Base-by-base conservation (phyloP, 2,113 vertebrate genomes). In the Pygoscelis adeliae region DNA sequence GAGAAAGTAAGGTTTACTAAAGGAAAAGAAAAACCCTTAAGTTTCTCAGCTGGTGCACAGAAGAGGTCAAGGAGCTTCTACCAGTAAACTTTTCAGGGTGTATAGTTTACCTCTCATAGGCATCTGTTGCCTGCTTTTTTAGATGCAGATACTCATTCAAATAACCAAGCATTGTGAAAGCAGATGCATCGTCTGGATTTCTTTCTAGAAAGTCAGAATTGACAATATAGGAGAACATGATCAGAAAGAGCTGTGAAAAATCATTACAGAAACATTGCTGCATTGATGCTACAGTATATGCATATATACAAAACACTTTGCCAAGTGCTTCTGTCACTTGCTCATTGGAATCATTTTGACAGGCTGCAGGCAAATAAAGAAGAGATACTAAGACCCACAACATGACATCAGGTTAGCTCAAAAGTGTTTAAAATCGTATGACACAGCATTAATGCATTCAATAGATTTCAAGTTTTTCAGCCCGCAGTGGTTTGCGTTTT, bases 101-200 rank as follows among this genome's bases (percentile, higher is more conserved):
- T 18, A 29, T 8, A 52, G 20, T 46, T 97, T 96, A 99, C 99
- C 99, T 99, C 83, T 98, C 98, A 94, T 99, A 99, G 6, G 99
- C 98, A 46, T 98, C 97, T n/a, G 98, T 59, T 22, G 99, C 99
- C 97, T 99, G 99, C 46, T 96, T 98, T 94, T 98, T 99, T 34
- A 99, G 97, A 42, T 99, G 97, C 36, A 99, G 97, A 95, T 98
- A 98, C 70, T 99, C 99, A 89, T 99, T 99, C 91, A 99, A 98
- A 96, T 99, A 99, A n/a, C 99, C 99, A 87, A 99, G 97, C 99
- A 99, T 99, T n/a, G 98, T 98, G 94, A 99, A 99, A 76, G 99
- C 99, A 55, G 98, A 98, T 1, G 99, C 96, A 77, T 99, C 99
- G 7, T 98, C 98, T 86, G 99, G 99, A 96, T 99, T 99, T 96